These are phyloP conservation scores for Eciton burchellii DNA, from an alignment of 1,140 invertebrate species.

Conservation along the genomic window DNA sequence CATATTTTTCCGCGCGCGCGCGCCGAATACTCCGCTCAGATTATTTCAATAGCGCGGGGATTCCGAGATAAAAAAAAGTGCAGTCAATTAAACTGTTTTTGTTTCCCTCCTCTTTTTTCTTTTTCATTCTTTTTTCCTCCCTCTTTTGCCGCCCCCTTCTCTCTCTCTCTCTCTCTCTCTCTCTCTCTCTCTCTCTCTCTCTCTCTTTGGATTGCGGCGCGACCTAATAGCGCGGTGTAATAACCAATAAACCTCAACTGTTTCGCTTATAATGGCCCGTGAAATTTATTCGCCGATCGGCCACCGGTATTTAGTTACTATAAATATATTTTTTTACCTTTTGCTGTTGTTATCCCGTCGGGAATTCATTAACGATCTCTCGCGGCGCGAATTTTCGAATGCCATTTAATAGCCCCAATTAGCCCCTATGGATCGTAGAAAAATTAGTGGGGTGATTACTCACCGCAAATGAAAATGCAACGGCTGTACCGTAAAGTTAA, in stretches of 20 bases:
- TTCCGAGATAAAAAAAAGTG: slow-evolving; percentile 38
- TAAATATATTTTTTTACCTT: not conserved
- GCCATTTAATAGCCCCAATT: not conserved
- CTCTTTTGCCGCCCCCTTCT: slow-evolving; percentile 31
- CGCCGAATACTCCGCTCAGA: slow-evolving; percentile 37
- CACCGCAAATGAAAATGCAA: slow-evolving; percentile 37
- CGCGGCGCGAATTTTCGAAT: not conserved
- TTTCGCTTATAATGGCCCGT: not conserved
- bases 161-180: not conserved
- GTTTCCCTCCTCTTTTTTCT: slow-evolving; percentile 31
- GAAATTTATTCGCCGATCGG: not conserved
- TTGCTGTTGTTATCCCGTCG: not conserved
- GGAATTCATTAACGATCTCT: slow-evolving; percentile 3
- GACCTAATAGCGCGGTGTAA: slow-evolving; percentile 1
- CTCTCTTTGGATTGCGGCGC: not conserved
- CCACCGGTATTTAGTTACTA: not conserved
- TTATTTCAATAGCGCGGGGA: slow-evolving; percentile 37
- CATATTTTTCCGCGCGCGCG: not conserved
- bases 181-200: slow-evolving; percentile 1
- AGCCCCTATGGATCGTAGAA: slow-evolving; percentile 19
- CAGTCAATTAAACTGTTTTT: slow-evolving; percentile 22
- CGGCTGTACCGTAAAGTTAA: slow-evolving; percentile 24
- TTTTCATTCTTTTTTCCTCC: not conserved
- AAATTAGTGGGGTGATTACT: slow-evolving; percentile 48
- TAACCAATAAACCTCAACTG: slow-evolving; percentile 14